Evolutionary conservation across 2,797 vertebrate species (phyloP).

Genomic region (Cottoperca gobio): DNA sequence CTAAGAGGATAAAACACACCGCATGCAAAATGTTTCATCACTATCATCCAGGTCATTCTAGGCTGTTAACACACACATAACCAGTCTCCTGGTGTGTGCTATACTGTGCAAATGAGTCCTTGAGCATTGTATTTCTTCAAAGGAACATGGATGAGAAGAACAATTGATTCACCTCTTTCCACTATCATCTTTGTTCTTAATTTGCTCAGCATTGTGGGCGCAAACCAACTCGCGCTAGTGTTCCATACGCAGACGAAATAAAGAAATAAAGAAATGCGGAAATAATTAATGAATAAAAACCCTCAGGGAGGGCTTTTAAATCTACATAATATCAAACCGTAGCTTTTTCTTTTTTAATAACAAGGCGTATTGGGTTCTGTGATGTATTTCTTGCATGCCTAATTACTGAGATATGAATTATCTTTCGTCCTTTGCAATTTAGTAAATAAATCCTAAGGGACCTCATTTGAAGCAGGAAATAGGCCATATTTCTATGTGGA

Average conservation of each 20-base stretch:
- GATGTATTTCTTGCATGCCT: slow-evolving; percentile 84
- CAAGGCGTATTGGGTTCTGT: slow-evolving; percentile 82
- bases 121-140: slow-evolving; percentile 72
- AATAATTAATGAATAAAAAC: slow-evolving; percentile 80
- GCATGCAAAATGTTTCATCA: slow-evolving; percentile 38
- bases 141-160: slow-evolving; percentile 56
- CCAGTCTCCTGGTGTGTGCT: slow-evolving; percentile 38
- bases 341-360: slow-evolving; percentile 81
- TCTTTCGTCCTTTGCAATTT: slow-evolving; percentile 84
- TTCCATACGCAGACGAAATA: slow-evolving; percentile 77
- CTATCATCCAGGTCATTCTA: slow-evolving; percentile 44
- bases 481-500: slow-evolving; percentile 79
- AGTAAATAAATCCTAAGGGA: slow-evolving; percentile 82
- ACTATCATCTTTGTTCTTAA: slow-evolving; percentile 76
- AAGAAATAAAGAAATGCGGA: slow-evolving; percentile 38
- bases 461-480: slow-evolving; percentile 85
- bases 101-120: slow-evolving; percentile 77
- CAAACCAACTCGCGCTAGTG: slow-evolving; percentile 63
- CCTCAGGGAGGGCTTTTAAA: slow-evolving; percentile 79
- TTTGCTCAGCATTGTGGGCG: slow-evolving; percentile 74
- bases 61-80: slow-evolving; percentile 43
- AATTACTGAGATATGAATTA: slow-evolving; percentile 86
- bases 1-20: slow-evolving; percentile 30
- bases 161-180: slow-evolving; percentile 68
- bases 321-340: slow-evolving; percentile 86